phyloP scores from a whole-genome alignment of 1,140 invertebrate species.

The Coelopa frigida region DNA sequence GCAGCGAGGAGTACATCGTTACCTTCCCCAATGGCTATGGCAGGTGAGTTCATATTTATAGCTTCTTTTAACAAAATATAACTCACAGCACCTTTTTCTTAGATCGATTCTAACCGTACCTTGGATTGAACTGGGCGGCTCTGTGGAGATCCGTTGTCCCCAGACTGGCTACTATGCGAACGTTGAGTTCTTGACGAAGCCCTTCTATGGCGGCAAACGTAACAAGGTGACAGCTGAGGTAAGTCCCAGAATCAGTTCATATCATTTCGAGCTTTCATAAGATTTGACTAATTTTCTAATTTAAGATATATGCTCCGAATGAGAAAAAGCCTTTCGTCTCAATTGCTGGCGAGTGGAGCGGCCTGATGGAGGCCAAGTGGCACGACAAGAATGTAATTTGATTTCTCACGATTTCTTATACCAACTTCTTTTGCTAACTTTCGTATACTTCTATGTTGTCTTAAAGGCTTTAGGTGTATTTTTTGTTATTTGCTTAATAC shows the following conservation, averaged over 20 bases:
- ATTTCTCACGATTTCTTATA: too few species aligned
- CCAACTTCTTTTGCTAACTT: too few species aligned
- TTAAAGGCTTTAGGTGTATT: too few species aligned
- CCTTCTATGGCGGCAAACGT: constrained; percentile 94
- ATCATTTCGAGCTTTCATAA: background rate
- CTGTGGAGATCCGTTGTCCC: constrained; percentile 76
- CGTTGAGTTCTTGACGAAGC: constrained; percentile 93
- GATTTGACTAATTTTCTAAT: constrained; percentile 20
- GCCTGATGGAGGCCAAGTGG: constrained; percentile 82
- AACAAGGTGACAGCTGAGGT: constrained; percentile 83
- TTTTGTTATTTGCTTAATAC: too few species aligned
- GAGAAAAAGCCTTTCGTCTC: constrained; percentile 84
- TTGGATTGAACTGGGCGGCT: constrained; percentile 94
- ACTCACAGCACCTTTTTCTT: background rate
- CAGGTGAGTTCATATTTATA: constrained; percentile 47
- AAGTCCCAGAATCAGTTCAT: background rate
- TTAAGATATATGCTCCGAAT: constrained; percentile 54
- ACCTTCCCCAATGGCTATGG: constrained; percentile 96
- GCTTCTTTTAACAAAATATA: background rate
- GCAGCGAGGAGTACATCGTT: constrained; percentile 85
- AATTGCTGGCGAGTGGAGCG: constrained; percentile 91
- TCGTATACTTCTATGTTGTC: too few species aligned
- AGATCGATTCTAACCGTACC: constrained; percentile 92
- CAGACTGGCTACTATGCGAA: constrained; percentile 84
- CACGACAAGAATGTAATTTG: constrained; percentile 57